Evolutionary conservation across 1,140 invertebrate species (phyloP).

Genomic region (Manduca sexta): DNA sequence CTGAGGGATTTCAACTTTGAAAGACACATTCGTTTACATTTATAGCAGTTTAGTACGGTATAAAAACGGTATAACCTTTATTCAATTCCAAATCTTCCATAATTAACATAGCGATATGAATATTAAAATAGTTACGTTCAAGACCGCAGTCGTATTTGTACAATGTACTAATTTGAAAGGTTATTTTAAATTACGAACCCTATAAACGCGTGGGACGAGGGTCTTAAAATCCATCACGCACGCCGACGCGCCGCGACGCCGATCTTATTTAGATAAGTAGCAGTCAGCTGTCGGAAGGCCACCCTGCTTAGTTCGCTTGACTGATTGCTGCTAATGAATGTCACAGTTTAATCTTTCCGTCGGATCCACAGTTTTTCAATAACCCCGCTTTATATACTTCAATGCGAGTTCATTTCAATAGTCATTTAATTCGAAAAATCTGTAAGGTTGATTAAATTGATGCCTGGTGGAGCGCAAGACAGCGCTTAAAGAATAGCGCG

Average conservation of each 20-base stretch:
- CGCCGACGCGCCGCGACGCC: slow-evolving; percentile 19
- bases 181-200: slow-evolving; percentile 24
- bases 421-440: too few relatives aligned
- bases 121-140: too few relatives aligned
- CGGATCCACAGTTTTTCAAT: slow-evolving; percentile 3
- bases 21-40: too few relatives aligned
- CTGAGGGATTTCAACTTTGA: too few relatives aligned
- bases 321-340: slow-evolving; percentile 64
- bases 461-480: too few relatives aligned
- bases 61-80: too few relatives aligned
- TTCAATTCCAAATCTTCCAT: too few relatives aligned
- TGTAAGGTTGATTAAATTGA: too few relatives aligned
- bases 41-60: too few relatives aligned
- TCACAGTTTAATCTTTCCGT: slow-evolving; percentile 39
- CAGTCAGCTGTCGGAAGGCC: slow-evolving; percentile 44
- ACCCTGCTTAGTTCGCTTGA: slow-evolving; percentile 54
- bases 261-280: slow-evolving; percentile 67
- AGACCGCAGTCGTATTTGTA: neutral
- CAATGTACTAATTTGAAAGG: slow-evolving; percentile 7
- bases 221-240: slow-evolving; percentile 63
- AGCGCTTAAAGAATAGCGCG: too few relatives aligned
- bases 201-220: slow-evolving; percentile 25
- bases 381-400: neutral
- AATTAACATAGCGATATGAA: too few relatives aligned
- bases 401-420: neutral